These are phyloP conservation scores for Gyrodactylus salaris DNA, from an alignment of 1,140 invertebrate genomes.

Conservation along the genomic window DNA sequence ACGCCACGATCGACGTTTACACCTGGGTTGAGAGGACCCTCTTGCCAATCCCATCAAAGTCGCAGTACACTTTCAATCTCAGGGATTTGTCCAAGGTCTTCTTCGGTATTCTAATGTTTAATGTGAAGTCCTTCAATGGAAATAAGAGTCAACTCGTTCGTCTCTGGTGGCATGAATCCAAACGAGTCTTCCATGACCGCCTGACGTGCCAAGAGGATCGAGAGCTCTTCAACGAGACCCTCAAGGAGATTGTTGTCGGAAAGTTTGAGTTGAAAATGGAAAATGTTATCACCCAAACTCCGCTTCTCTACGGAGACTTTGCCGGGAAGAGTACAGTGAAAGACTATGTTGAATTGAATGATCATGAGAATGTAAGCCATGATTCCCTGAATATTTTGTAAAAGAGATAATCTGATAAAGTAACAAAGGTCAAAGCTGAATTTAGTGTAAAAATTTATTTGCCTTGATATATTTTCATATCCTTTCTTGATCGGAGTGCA, in stretches of 20 bases:
- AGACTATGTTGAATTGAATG: conserved; percentile 16
- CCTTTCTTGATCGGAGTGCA: too few species aligned
- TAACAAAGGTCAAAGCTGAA: too few species aligned
- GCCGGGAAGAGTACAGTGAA: conserved; percentile 13
- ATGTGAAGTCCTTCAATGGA: conserved; percentile 13
- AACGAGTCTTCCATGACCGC: conserved; percentile 21
- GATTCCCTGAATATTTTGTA: too few species aligned
- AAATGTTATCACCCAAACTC: conserved; percentile 16
- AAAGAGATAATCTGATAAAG: too few species aligned
- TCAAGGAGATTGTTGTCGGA: conserved; percentile 15
- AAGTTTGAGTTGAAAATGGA: conserved; percentile 15
- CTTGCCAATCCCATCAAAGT: conserved; percentile 20
- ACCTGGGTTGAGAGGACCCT: conserved; percentile 23
- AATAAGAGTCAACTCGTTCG: conserved; percentile 12
- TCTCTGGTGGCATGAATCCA: conserved; percentile 21
- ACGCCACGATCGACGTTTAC: conserved; percentile 29
- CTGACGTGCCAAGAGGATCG: conserved; percentile 21
- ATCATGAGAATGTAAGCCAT: conserved; percentile 18
- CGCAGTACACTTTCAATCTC: conserved; percentile 22
- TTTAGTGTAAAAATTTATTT: too few species aligned
- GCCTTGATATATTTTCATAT: too few species aligned
- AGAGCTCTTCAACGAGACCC: conserved; percentile 16
- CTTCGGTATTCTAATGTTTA: conserved; percentile 18
- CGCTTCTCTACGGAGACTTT: conserved; percentile 23
- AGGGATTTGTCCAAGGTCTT: conserved; percentile 22